phyloP scores from a whole-genome alignment of 2,797 vertebrate genomes.

The Liasis olivaceus region DNA sequence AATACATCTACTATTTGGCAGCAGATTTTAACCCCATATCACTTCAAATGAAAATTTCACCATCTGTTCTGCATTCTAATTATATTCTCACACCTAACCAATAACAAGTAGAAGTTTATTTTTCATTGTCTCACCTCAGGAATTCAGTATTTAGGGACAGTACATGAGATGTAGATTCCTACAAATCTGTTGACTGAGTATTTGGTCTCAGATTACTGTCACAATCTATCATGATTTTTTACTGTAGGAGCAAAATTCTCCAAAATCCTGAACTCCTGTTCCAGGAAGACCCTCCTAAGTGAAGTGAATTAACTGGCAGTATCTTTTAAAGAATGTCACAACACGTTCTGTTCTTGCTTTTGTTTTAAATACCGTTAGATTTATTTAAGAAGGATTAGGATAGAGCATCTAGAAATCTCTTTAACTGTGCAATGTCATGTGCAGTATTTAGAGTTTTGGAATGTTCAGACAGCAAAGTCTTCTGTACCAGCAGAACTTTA shows the following conservation, averaged over 20 bases:
- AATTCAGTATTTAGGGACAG: background rate
- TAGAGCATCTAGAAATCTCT: background rate
- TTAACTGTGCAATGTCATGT: too few relatives aligned
- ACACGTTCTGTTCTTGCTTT: background rate
- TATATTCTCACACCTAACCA: background rate
- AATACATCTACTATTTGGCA: background rate
- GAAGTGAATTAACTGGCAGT: background rate
- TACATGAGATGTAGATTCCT: background rate
- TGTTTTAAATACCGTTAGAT: background rate
- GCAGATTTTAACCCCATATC: background rate
- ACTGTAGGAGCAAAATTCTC: background rate
- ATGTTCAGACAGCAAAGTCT: background rate
- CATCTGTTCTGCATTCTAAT: conserved; percentile 30
- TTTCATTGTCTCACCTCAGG: background rate
- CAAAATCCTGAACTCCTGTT: background rate
- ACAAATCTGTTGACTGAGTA: background rate
- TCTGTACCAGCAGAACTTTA: background rate
- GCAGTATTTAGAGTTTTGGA: background rate
- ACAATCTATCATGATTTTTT: background rate
- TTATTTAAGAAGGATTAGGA: background rate
- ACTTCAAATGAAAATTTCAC: conserved; percentile 12
- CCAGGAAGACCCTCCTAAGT: background rate
- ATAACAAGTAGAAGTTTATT: conserved; percentile 10
- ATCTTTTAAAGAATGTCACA: background rate
- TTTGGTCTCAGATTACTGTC: background rate